Evolutionary conservation across 2,888 invertebrate species (phyloP).

Genomic region (Theretra japonica): DNA sequence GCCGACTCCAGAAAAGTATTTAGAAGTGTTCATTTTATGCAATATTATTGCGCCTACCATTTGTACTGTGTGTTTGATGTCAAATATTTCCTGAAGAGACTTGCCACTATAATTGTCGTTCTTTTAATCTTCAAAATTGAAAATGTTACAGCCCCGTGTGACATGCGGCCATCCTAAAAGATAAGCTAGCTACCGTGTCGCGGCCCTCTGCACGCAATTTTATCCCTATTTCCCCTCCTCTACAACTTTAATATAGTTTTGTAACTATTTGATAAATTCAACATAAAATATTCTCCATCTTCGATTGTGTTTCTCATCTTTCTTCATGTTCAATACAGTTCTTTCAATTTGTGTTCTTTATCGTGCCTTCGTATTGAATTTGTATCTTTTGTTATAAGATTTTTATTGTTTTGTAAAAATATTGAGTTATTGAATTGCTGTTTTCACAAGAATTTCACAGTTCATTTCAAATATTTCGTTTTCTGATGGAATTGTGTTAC

Average conservation of each 20-base stretch:
- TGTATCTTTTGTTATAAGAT: neutral
- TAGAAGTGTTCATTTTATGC: no score
- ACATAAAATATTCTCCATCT: slow-evolving; percentile 44
- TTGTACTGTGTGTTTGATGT: no score
- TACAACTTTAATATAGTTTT: slow-evolving; percentile 57
- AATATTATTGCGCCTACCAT: no score
- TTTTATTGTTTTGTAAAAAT: neutral
- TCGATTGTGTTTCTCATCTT: slow-evolving; percentile 38
- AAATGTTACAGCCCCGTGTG: slow-evolving; percentile 30
- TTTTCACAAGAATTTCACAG: neutral
- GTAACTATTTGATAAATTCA: slow-evolving; percentile 54
- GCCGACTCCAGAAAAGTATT: no score
- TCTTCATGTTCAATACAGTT: slow-evolving; percentile 24
- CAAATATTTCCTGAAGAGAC: no score
- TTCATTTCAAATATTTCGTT: neutral
- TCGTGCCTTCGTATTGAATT: neutral
- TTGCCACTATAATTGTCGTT: no score
- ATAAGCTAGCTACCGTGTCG: slow-evolving; percentile 42
- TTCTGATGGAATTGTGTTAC: neutral
- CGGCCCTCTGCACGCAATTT: slow-evolving; percentile 42
- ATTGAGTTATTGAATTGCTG: neutral
- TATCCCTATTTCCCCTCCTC: slow-evolving; percentile 42
- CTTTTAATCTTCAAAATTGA: no score
- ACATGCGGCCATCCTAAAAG: slow-evolving; percentile 36
- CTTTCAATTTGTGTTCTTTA: slow-evolving; percentile 15